A percentile compares a stretch with the other conserved stretches of the same genome.
phyloP scores from a whole-genome alignment of 2,113 vertebrate genomes.

The Vombatus ursinus region DNA sequence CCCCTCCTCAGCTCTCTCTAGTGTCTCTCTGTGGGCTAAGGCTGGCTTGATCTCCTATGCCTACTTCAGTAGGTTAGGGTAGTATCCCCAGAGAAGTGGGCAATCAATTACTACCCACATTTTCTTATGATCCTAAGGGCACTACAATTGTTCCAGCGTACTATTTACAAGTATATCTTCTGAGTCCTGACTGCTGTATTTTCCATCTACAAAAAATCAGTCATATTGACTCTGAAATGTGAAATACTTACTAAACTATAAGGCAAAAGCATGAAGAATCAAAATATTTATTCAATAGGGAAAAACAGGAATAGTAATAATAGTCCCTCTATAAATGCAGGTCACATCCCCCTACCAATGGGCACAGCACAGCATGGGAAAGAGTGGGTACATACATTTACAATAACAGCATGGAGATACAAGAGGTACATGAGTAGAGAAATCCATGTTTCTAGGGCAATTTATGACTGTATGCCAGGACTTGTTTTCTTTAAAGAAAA shows the following conservation, averaged over 20 bases:
- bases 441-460: not conserved
- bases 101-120: not conserved
- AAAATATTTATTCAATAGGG: not conserved
- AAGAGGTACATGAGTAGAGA: not conserved
- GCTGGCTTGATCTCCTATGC: not conserved
- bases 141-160: not conserved
- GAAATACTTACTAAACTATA: not conserved
- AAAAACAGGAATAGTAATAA: not conserved
- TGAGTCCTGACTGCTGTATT: not conserved
- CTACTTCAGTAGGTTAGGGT: not conserved
- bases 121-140: not conserved
- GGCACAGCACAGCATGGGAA: not conserved
- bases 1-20: not conserved
- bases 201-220: not conserved
- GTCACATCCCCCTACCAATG: not conserved
- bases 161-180: not conserved
- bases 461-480: not conserved
- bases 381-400: not conserved
- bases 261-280: not conserved
- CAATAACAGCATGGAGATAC: not conserved
- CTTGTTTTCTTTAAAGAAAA: not conserved
- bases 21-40: not conserved
- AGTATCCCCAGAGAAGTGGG: not conserved
- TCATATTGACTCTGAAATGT: not conserved
- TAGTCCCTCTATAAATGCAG: not conserved